A percentile compares a stretch with the other conserved stretches of the same genome.
phyloP scores from a whole-genome alignment of 1,140 invertebrate genomes.

The Drosophila lowei region DNA sequence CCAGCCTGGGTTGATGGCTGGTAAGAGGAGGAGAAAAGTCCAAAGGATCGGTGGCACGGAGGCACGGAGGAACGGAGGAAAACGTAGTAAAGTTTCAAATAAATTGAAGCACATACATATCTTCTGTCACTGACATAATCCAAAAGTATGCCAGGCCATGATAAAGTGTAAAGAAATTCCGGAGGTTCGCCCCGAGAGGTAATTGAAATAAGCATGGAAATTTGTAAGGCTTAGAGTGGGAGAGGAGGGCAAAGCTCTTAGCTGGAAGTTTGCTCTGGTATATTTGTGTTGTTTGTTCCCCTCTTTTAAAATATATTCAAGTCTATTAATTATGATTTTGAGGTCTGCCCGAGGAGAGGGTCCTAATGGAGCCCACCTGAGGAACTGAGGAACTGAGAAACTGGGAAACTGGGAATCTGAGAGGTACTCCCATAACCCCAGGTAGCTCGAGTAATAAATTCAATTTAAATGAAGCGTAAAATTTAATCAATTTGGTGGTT shows the following conservation, averaged over 20 bases:
- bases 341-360: slow-evolving; percentile 21
- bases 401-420: slow-evolving; percentile 43
- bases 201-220: slow-evolving; percentile 79
- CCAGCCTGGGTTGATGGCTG: slow-evolving; percentile 46
- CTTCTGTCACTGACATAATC: slow-evolving; percentile 56
- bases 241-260: slow-evolving; percentile 54
- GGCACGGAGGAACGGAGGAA: not conserved
- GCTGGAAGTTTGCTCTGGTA: slow-evolving; percentile 13
- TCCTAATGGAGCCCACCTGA: slow-evolving; percentile 60
- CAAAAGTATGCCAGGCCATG: slow-evolving; percentile 55
- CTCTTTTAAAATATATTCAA: slow-evolving; percentile 52
- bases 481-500: slow-evolving; percentile 76
- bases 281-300: not conserved
- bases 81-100: slow-evolving; percentile 71
- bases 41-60: slow-evolving; percentile 1
- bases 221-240: slow-evolving; percentile 58
- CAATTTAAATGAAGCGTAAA: slow-evolving; percentile 82
- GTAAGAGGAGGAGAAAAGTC: slow-evolving; percentile 1
- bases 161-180: slow-evolving; percentile 72
- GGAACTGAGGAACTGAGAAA: slow-evolving; percentile 25
- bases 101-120: slow-evolving; percentile 78
- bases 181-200: slow-evolving; percentile 51
- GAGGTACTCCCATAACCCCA: slow-evolving; percentile 1
- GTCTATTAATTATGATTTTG: slow-evolving; percentile 78
- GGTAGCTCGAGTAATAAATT: slow-evolving; percentile 61